These are phyloP conservation scores for Dicycla oo DNA, from an alignment of 2,888 invertebrate genomes.

Conservation along the genomic window DNA sequence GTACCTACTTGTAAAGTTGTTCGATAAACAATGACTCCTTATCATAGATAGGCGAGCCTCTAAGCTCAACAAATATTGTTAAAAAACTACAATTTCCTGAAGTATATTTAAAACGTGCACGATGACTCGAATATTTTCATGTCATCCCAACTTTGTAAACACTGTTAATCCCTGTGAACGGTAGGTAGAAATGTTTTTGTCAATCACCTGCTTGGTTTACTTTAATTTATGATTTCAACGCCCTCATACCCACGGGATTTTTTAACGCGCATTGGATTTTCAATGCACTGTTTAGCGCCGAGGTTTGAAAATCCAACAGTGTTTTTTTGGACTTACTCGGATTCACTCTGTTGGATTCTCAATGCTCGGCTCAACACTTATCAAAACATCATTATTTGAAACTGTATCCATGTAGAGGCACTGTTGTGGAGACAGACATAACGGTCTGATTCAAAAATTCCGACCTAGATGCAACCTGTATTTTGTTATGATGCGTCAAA, in stretches of 20 bases:
- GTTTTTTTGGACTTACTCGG: not conserved
- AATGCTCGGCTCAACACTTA: too few species aligned
- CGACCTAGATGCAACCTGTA: constrained; percentile 18
- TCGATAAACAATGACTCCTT: constrained; percentile 44
- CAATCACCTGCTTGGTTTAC: too few species aligned
- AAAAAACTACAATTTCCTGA: constrained; percentile 14
- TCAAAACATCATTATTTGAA: constrained; percentile 1
- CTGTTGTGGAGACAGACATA: constrained; percentile 8
- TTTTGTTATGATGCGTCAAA: constrained; percentile 20
- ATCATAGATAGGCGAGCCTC: constrained; percentile 38
- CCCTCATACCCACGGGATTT: not conserved
- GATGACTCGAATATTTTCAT: constrained; percentile 36
- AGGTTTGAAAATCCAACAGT: not conserved
- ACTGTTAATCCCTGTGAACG: constrained; percentile 27
- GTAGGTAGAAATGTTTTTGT: constrained; percentile 11
- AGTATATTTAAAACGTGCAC: constrained; percentile 30
- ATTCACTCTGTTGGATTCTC: not conserved
- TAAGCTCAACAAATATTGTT: constrained; percentile 28
- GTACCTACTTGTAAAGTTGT: constrained; percentile 29
- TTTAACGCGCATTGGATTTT: not conserved
- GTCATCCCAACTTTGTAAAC: not conserved
- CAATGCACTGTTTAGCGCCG: not conserved
- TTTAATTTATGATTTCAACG: not conserved
- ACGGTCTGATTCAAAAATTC: constrained; percentile 1
- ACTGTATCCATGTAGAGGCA: not conserved